phyloP scores from a whole-genome alignment of 2,113 vertebrate genomes.

The Tyrannus savana region DNA sequence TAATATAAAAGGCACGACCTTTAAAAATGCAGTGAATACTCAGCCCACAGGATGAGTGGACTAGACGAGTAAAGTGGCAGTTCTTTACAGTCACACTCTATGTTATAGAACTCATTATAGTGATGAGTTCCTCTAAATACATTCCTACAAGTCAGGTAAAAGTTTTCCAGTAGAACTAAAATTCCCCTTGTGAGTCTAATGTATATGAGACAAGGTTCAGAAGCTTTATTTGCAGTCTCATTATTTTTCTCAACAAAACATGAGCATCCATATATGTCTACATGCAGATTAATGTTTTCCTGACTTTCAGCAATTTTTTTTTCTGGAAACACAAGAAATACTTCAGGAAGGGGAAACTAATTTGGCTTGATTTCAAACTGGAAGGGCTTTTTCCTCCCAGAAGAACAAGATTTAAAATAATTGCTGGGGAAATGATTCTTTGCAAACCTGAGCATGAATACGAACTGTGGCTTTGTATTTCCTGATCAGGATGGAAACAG shows the following conservation, averaged over 20 bases:
- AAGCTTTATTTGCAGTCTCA: not conserved
- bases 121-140: not conserved
- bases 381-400: not conserved
- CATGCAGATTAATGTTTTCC: not conserved
- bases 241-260: not conserved
- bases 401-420: slow-evolving; percentile 43
- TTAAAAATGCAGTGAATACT: not conserved
- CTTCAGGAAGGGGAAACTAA: slow-evolving; percentile 37
- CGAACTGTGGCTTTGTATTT: slow-evolving; percentile 5
- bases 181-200: not conserved
- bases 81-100: not conserved
- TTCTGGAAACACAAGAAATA: not conserved
- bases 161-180: not conserved
- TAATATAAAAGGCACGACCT: not conserved
- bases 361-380: slow-evolving; percentile 33
- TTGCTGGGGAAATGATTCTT: slow-evolving; percentile 4
- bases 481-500: slow-evolving; percentile 37
- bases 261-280: not conserved
- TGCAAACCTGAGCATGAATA: not conserved
- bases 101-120: not conserved
- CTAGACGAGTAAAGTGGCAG: not conserved
- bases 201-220: not conserved
- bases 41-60: not conserved
- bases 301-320: not conserved
- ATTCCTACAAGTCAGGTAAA: not conserved